Conservation (phyloP, 2,888 invertebrate genomes). For the Cristatella mucedo region DNA sequence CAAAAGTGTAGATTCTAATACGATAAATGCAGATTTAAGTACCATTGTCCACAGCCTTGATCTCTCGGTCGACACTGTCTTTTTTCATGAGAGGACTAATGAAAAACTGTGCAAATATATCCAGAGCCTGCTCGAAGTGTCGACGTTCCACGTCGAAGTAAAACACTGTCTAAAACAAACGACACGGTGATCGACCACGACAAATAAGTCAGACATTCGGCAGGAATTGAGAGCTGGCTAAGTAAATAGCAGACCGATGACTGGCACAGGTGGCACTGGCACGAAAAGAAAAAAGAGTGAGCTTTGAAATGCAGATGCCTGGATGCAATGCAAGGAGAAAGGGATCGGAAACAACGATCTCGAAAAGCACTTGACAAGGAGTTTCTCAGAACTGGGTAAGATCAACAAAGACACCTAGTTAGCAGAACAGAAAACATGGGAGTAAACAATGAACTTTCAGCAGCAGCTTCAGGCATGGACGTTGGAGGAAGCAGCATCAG, state of each 20-base stretch:
- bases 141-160: constrained; percentile 73
- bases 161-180: constrained; percentile 55
- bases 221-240: too few species aligned
- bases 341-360: too few species aligned
- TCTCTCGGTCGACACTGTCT: constrained; percentile 67
- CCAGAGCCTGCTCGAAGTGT: constrained; percentile 57
- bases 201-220: too few species aligned
- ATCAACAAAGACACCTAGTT: background rate
- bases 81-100: constrained; percentile 66
- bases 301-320: background rate
- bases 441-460: too few species aligned
- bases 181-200: too few species aligned
- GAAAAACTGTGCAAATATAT: constrained; percentile 75
- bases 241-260: background rate
- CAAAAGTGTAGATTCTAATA: too few species aligned
- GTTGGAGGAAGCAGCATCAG: too few species aligned
- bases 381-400: background rate
- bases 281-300: constrained; percentile 9
- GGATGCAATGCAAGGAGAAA: background rate
- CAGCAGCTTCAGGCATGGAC: too few species aligned
- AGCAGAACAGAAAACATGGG: too few species aligned
- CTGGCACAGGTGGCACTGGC: background rate
- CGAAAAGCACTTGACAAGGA: too few species aligned
- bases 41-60: constrained; percentile 74
- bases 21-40: too few species aligned